Base-by-base conservation (phyloP, 2,888 invertebrate genomes). In the Ectropis crepuscularia region DNA sequence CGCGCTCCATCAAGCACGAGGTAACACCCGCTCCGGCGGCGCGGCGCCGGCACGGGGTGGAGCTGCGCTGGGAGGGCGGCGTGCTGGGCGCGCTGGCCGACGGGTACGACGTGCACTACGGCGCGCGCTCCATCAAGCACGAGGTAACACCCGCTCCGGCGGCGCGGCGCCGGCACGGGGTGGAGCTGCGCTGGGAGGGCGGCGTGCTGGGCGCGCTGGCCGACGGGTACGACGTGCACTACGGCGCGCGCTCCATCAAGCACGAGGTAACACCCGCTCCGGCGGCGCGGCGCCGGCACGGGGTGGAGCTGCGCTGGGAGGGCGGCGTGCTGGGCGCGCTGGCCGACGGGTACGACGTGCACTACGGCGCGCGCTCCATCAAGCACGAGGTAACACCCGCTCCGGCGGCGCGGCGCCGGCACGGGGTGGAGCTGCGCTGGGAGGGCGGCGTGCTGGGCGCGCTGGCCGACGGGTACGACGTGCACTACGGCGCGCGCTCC, bases 101-200 rank as follows among this genome's bases (percentile, higher is more conserved):
- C 77, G 90, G 90, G 12, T 98, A 98, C 87, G 97, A 98, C 89
- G 95, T 96, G 45, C 96, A 97, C 89, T 98, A 98, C 87, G 98
- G 98, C 51, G 98, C 98, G 41, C 94, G 98, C 61, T 28, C 16
- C 16, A 28, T 28, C 16, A 28, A 28, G 16, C 16, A 28, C 16
- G 16, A 28, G 16, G 16, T 28, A 28, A 28, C 16, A 28, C 16
- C 16, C 16, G 16, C 16, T 1, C 16, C 4, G 16, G 16, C 16
- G 95, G 96, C 97, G 8, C 89, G 93, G 74, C 93, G 95, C 53
- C 95, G 96, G 63, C 97, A 98, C 82, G 93, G 93, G 67, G 96
- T 98, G 55, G 95, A 96, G 61, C 90, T 98, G 69, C 93, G 94
- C 71, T 98, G 98, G 98, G 98, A 98, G 82, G 94, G 95, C 70